Percentiles rank a stretch among this genome's conserved stretches.
Evolutionary conservation across 2,888 invertebrate genomes (phyloP).

Genomic region (Cryptocephalus primarius): DNA sequence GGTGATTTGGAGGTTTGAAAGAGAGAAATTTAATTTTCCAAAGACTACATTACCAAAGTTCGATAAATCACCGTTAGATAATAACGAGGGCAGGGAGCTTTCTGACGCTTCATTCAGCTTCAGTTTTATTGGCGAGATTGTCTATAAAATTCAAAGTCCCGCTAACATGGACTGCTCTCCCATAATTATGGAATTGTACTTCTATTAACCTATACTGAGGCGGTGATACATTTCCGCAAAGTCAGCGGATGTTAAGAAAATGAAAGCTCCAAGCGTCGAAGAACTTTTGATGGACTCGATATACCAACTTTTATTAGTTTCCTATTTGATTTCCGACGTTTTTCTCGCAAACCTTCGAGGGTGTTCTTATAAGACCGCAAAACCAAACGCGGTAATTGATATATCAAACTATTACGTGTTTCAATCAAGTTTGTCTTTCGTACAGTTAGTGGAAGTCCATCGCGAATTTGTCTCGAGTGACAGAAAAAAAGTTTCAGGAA

Average conservation of each 20-base stretch:
- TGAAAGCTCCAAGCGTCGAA: neutral
- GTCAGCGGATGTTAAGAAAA: neutral
- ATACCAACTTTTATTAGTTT: neutral
- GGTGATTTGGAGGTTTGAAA: too few relatives aligned
- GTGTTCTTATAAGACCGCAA: neutral
- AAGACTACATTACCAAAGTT: too few relatives aligned
- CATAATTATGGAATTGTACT: neutral
- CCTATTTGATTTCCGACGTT: neutral
- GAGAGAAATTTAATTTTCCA: too few relatives aligned
- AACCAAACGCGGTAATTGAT: neutral
- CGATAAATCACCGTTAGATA: too few relatives aligned
- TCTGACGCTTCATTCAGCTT: too few relatives aligned
- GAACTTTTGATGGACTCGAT: constrained; percentile 1
- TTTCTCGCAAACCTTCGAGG: neutral
- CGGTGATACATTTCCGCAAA: neutral
- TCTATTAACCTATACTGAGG: constrained; percentile 1
- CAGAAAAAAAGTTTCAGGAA: too few relatives aligned
- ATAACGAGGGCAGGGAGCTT: too few relatives aligned
- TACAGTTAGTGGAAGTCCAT: neutral
- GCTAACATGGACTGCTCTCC: constrained; percentile 5
- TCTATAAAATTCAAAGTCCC: too few relatives aligned
- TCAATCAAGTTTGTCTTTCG: neutral
- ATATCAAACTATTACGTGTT: neutral
- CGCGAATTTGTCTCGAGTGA: neutral
- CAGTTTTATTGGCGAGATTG: too few relatives aligned